These are phyloP conservation scores for Papilio polyxenes DNA, from an alignment of 1,140 invertebrate species.

Conservation along the genomic window DNA sequence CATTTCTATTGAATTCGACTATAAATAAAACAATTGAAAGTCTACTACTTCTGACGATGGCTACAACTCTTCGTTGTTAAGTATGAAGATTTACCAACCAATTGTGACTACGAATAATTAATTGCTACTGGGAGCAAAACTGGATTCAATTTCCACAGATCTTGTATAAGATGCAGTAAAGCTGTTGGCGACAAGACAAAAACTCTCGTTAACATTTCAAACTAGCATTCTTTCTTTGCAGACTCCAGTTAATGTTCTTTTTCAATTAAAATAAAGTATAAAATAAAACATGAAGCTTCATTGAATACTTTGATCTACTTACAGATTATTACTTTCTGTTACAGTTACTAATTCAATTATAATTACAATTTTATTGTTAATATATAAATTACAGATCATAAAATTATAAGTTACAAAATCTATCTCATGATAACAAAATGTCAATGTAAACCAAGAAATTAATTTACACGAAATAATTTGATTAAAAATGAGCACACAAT, in stretches of 20 bases:
- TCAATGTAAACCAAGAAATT: too few relatives aligned
- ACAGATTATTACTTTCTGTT: not conserved
- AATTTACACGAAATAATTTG: too few relatives aligned
- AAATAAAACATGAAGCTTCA: not conserved
- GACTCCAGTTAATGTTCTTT: not conserved
- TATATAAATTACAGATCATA: too few relatives aligned
- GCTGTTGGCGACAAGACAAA: not conserved
- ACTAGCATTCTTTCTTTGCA: not conserved
- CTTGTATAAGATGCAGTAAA: conserved; percentile 11
- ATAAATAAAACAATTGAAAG: not conserved
- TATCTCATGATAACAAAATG: too few relatives aligned
- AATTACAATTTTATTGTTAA: too few relatives aligned
- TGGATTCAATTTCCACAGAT: conserved; percentile 3
- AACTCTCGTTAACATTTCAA: conserved; percentile 9
- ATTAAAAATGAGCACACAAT: too few relatives aligned
- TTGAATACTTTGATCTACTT: not conserved
- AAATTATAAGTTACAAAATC: too few relatives aligned
- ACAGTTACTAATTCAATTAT: too few relatives aligned
- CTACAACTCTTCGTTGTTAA: not conserved
- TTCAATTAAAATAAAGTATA: not conserved
- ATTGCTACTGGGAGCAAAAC: not conserved
- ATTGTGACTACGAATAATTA: conserved; percentile 10
- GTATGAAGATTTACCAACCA: not conserved
- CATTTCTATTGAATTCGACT: too few relatives aligned
- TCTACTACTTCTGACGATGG: not conserved